phyloP scores from a whole-genome alignment of 2,888 invertebrate species.

The Volucella inanis region DNA sequence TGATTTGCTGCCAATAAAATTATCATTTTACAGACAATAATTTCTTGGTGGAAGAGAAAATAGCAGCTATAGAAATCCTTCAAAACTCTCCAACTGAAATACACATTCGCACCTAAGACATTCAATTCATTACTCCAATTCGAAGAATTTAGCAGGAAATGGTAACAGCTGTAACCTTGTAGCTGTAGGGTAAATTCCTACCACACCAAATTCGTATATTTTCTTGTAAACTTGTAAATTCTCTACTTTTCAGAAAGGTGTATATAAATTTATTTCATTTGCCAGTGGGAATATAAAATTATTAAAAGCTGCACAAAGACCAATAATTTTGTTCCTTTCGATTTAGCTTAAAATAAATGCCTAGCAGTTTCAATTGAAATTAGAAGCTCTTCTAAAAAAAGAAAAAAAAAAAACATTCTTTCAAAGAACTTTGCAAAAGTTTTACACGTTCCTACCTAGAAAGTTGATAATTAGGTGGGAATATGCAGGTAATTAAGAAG shows the following conservation, averaged over 20 bases:
- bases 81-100: too few species aligned
- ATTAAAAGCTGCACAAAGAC: slow-evolving; percentile 47
- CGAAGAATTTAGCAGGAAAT: too few species aligned
- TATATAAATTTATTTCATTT: slow-evolving; percentile 71
- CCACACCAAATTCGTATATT: not conserved
- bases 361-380: slow-evolving; percentile 41
- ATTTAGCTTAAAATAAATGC: slow-evolving; percentile 60
- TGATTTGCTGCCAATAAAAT: too few species aligned
- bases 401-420: slow-evolving; percentile 47
- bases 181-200: not conserved
- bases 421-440: slow-evolving; percentile 55
- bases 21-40: too few species aligned
- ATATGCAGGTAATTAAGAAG: slow-evolving; percentile 72
- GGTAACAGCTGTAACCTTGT: not conserved
- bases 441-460: slow-evolving; percentile 37
- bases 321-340: slow-evolving; percentile 43
- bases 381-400: slow-evolving; percentile 14
- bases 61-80: too few species aligned
- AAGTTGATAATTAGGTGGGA: slow-evolving; percentile 70
- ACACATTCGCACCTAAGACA: too few species aligned
- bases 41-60: too few species aligned
- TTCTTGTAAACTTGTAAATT: slow-evolving; percentile 44
- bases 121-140: too few species aligned
- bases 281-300: slow-evolving; percentile 64
- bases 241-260: slow-evolving; percentile 60